These are phyloP conservation scores for Ficedula albicollis DNA, from an alignment of 2,797 vertebrate genomes.

Conservation along the genomic window DNA sequence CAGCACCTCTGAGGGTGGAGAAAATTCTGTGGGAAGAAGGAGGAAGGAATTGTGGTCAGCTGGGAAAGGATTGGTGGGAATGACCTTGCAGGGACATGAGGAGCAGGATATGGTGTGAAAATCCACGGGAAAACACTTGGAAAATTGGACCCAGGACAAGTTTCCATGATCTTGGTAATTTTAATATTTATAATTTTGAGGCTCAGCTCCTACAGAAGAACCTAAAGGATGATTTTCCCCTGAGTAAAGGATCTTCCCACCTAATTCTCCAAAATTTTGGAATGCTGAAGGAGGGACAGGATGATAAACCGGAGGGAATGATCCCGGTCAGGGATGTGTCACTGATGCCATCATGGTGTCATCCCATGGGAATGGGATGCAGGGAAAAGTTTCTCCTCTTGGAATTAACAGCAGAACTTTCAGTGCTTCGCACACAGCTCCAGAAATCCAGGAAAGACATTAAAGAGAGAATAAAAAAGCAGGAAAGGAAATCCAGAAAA, in stretches of 20 bases:
- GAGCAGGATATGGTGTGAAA: background rate
- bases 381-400: background rate
- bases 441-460: background rate
- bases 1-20: background rate
- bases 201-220: background rate
- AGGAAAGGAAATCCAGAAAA: background rate
- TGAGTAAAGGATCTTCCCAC: background rate
- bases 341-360: too few relatives aligned
- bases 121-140: accelerated
- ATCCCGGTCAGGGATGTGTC: background rate
- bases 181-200: background rate
- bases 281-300: accelerated
- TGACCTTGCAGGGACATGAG: background rate
- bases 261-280: background rate
- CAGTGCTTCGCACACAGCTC: background rate
- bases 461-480: background rate
- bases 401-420: background rate
- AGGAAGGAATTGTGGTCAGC: background rate
- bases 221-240: background rate
- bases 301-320: background rate
- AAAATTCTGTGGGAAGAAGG: background rate
- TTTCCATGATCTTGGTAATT: background rate
- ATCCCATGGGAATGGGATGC: background rate
- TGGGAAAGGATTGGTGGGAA: background rate
- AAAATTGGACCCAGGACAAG: background rate